Conservation (phyloP, 2,888 invertebrate genomes). For the Sylvicola cinctus region DNA sequence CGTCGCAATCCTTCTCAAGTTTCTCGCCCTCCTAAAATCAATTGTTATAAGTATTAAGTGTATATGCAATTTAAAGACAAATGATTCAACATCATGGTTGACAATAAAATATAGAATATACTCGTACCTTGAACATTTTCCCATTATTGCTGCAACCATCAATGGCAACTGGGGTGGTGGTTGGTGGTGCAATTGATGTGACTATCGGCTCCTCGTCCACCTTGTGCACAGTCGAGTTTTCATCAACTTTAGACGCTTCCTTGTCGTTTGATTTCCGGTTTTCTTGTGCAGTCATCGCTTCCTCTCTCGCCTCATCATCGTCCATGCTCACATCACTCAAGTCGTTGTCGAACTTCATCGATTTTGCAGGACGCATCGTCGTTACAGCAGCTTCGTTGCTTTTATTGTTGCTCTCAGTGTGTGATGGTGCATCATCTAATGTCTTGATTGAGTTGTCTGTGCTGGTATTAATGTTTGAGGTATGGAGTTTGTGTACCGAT, state of each 20-base stretch:
- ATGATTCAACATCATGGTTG: no score
- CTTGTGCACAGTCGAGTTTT: slow-evolving; percentile 14
- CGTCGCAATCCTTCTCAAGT: slow-evolving; percentile 53
- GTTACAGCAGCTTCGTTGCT: no score
- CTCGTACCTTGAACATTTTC: slow-evolving; percentile 29
- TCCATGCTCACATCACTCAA: slow-evolving; percentile 64
- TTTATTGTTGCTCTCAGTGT: no score
- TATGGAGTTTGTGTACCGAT: no score
- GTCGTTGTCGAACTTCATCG: slow-evolving; percentile 27
- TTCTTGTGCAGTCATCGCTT: no score
- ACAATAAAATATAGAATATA: neutral
- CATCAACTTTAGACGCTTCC: slow-evolving; percentile 20
- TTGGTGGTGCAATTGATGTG: slow-evolving; percentile 9
- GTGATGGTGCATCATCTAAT: no score
- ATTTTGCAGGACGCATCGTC: no score
- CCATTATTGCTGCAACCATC: slow-evolving; percentile 29
- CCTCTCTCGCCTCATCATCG: no score
- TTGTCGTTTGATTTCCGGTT: slow-evolving; percentile 7
- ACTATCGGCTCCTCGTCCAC: neutral
- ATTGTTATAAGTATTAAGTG: no score
- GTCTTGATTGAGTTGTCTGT: no score
- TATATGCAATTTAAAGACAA: no score
- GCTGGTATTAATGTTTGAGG: no score
- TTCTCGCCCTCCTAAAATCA: slow-evolving; percentile 40
- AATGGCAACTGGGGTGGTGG: slow-evolving; percentile 17